Evolutionary conservation across 2,888 invertebrate species (phyloP), one percentile per base, ranked within the genome.

Genomic region (Drosophila bunnanda): DNA sequence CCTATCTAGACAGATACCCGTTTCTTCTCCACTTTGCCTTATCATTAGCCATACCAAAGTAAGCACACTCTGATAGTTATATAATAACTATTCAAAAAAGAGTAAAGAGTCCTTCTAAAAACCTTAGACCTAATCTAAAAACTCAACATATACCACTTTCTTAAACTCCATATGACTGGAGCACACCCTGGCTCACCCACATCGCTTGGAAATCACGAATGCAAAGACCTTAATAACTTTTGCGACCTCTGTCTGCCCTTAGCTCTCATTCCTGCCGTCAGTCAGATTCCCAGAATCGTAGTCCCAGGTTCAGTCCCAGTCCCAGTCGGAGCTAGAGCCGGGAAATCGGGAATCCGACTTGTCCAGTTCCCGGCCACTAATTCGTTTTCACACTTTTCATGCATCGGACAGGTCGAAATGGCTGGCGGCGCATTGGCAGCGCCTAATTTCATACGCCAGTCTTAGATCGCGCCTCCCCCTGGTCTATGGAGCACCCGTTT

Each of bases 301-400:
- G 15, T 20, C 13, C 8, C 7, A 48, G 17, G 30, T 30, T 20
- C 28, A 36, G 57, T 48, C 7, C 17, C 15, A 22, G 13, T n/a
- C n/a, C n/a, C n/a, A n/a, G 25, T 43, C 13, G 15, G 17, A n/a
- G 50, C 30, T 25, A 25, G 25, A 48, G 10, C 25, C 48, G 25
- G 48, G 32, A 50, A 34, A 32, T 34, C 36, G 48, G 15, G 41
- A 28, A 20, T 38, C 38, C 48, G 25, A 41, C 50, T 54, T 50
- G 41, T 62, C 30, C 53, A 53, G 44, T 59, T 55, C 36, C 46
- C 52, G 72, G 56, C 44, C 79, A 76, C 79, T 83, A 84, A 83
- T 84, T 87, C 88, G 82, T 83, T 87, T 87, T 84, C 88, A 87
- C 83, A 84, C 83, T 82, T 87, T 84, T 84, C 85, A 82, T 82